Evolutionary conservation across 1,140 invertebrate species (phyloP), one percentile per base, ranked within the genome.

Genomic region (Subanguina moxae): DNA sequence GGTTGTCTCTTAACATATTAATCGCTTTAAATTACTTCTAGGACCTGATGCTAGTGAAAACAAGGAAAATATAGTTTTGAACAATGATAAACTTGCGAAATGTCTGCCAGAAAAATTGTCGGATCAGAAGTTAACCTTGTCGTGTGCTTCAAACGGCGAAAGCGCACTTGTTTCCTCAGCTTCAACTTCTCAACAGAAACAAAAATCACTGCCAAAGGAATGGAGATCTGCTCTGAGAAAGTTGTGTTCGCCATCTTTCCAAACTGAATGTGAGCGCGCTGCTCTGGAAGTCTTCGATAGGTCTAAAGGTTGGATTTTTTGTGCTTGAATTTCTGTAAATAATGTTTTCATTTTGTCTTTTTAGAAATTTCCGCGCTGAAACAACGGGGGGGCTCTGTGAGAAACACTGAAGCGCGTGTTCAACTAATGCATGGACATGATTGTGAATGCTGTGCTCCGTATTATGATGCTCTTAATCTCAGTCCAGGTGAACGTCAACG

Each of bases 391-490:
- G 58, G 19, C 8, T 21, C 38, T 30, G 27, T 61, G 3, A 19
- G 58, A 13, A 43, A 61, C n/a, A 21, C 58, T 13, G 58, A 61
- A 61, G 19, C 58, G n/a, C 5, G 58, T 1, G 58, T 28, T 32
- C n/a, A 61, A 61, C 28, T 61, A 32, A 61, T 61, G 58, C 58
- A 64, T 11, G 62, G 62, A 43, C 42, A 46, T 52, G 62, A 64
- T 56, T 64, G 62, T 57, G 17, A 52, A 21, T 64, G 62, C 30
- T 64, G 62, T 52, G 42, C 28, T 25, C 28, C 27, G 8, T 64
- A 64, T 57, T 64, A 64, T 27, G 42, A 64, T 45, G 62, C 62
- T 64, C 45, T 64, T 23, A 25, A 64, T 25, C 45, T 64, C 21
- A 46, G 25, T 19, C 21, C 62, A 7, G 28, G 21, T 52, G 62